Evolutionary conservation across 2,888 invertebrate genomes (phyloP), one percentile per base, ranked within the genome.

Genomic region (Torymus auratus): DNA sequence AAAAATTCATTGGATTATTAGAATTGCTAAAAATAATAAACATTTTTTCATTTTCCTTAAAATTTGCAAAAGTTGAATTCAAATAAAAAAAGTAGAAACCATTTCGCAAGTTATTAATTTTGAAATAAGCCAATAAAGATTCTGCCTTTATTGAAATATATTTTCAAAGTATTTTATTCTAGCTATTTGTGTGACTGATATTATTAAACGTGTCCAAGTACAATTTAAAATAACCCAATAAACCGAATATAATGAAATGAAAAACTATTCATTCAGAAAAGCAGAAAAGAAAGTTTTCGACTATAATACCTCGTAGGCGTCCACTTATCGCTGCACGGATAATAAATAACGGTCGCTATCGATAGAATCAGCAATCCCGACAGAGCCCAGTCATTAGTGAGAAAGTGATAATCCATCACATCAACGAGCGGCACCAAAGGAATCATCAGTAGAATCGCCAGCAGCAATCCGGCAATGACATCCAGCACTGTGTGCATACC

Each of bases 401-500:
- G 91, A 80, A 96, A 92, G 86, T 94, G 93, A 81, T 94, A 92
- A 90, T 97, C 97, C 79, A 96, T 91, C 78, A 89, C 88, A 89
- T 97, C 96, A 73, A 96, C 94, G 53, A 95, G 86, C 15, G 96
- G 97, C 73, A 97, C 93, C 80, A 96, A 91, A 53, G 95, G 92
- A 62, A 94, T 91, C 92, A 97, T 94, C 81, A 97, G 91, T 0
- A 92, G 75, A 2, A 94, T 88, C 0, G 96, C 94, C 84, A 97
- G 92, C 1, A 93, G 84, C 73, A 97, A 91, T 1, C 98, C 98
- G 14, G 94, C 96, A 76, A 97, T 91, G 83, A 98, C 94, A 89
- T 98, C 98, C 92, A 97, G 92, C 83, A 97, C 95, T 86, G 96
- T 95, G 88, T 98, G 98, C 98, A 98, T 98, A 85, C 98, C 98